Conservation (phyloP, 2,113 vertebrate genomes). For the Lota lota region DNA sequence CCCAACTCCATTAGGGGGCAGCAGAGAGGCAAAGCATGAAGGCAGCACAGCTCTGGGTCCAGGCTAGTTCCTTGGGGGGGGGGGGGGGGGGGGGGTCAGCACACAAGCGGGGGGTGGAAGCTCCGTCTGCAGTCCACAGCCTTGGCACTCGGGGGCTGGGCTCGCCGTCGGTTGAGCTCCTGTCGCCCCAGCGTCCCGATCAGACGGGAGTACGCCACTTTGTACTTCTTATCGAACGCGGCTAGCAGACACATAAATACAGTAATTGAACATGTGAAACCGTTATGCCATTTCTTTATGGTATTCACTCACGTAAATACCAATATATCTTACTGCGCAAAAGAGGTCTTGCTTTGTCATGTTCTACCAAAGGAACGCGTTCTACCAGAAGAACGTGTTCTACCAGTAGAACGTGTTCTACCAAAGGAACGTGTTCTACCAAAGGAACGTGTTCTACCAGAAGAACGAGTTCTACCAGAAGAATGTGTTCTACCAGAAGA, state of each 20-base stretch:
- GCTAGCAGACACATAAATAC: slow-evolving; percentile 52
- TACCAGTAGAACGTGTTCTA: too few relatives aligned
- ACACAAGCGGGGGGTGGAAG: slow-evolving; percentile 84
- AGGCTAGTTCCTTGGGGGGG: too few relatives aligned
- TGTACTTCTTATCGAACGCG: slow-evolving; percentile 89
- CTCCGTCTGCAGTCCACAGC: slow-evolving; percentile 86
- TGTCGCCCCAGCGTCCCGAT: slow-evolving; percentile 77
- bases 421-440: too few relatives aligned
- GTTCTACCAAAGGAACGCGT: not conserved
- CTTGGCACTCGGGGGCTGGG: slow-evolving; percentile 81
- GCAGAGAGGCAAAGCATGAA: not conserved
- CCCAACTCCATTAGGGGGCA: too few relatives aligned
- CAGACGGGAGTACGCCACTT: slow-evolving; percentile 78
- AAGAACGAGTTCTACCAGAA: too few relatives aligned
- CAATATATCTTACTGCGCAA: too few relatives aligned
- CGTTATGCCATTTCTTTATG: too few relatives aligned
- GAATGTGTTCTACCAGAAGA: too few relatives aligned
- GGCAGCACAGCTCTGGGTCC: not conserved
- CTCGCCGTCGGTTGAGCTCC: slow-evolving; percentile 75
- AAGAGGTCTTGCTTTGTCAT: not conserved
- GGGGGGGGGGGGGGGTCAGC: slow-evolving; percentile 57
- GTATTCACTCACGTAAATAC: too few relatives aligned
- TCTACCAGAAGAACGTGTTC: too few relatives aligned
- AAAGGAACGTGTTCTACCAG: too few relatives aligned
- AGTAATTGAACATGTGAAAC: too few relatives aligned